Evolutionary conservation across 2,113 vertebrate species (phyloP).

Genomic region (Calidris pygmaea): DNA sequence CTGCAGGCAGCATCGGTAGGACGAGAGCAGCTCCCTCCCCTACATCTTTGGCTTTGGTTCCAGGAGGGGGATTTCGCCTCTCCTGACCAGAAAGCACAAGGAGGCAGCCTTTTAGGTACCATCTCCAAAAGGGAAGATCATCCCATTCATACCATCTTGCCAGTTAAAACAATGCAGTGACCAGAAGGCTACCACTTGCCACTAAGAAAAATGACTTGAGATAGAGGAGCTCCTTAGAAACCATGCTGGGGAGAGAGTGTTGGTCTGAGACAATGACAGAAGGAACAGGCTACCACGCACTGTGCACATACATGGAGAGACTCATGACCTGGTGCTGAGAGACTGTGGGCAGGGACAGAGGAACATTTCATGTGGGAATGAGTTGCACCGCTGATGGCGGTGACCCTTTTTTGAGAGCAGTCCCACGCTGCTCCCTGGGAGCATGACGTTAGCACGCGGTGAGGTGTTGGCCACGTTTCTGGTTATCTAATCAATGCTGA

Average conservation of each 20-base stretch:
- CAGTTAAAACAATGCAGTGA: background rate
- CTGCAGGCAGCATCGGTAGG: background rate
- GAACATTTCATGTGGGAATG: background rate
- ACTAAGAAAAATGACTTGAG: background rate
- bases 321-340: background rate
- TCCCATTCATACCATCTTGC: background rate
- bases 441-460: rapidly evolving
- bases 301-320: background rate
- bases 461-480: background rate
- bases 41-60: background rate
- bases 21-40: background rate
- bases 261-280: background rate
- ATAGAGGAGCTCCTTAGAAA: background rate
- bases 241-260: rapidly evolving
- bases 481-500: background rate
- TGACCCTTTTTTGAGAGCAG: background rate
- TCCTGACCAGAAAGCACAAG: background rate
- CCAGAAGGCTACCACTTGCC: background rate
- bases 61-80: background rate
- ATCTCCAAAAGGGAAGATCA: background rate
- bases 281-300: rapidly evolving
- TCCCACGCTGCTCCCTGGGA: background rate
- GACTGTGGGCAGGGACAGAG: background rate
- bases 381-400: rapidly evolving
- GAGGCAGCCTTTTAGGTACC: background rate